Conservation (phyloP, 2,888 invertebrate genomes). For the Drosophila mimica region DNA sequence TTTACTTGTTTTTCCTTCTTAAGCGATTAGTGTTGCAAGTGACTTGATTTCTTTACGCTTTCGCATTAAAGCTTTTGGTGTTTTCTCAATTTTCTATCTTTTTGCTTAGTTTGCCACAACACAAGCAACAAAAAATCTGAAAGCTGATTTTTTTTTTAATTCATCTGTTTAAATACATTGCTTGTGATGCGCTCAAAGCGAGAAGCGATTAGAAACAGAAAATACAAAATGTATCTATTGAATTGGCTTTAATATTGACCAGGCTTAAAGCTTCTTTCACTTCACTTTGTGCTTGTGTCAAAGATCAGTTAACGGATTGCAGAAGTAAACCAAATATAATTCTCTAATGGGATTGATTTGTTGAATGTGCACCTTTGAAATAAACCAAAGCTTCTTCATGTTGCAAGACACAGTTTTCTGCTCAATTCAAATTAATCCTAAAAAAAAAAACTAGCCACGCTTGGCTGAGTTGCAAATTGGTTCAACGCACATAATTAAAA, state of each 20-base stretch:
- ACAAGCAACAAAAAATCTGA: background rate
- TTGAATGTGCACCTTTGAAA: background rate
- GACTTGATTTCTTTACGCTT: background rate
- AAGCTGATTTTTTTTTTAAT: background rate
- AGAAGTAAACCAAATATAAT: no score
- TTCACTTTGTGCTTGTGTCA: background rate
- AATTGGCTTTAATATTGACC: background rate
- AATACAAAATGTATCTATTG: background rate
- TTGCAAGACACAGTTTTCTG: background rate
- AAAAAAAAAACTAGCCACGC: background rate
- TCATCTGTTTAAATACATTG: background rate
- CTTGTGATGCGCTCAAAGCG: background rate
- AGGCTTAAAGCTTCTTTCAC: background rate
- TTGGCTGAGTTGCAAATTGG: background rate
- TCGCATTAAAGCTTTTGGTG: background rate
- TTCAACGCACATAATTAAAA: background rate
- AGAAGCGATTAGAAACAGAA: background rate
- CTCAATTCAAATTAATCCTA: background rate
- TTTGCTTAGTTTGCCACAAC: background rate
- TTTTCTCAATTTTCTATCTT: background rate
- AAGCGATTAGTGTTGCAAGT: slow-evolving; percentile 6
- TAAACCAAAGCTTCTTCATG: background rate
- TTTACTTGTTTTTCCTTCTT: background rate
- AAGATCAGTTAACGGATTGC: background rate
- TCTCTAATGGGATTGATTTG: slow-evolving; percentile 3